Conservation (phyloP, 2,113 vertebrate species). For the Parotia lawesii region DNA sequence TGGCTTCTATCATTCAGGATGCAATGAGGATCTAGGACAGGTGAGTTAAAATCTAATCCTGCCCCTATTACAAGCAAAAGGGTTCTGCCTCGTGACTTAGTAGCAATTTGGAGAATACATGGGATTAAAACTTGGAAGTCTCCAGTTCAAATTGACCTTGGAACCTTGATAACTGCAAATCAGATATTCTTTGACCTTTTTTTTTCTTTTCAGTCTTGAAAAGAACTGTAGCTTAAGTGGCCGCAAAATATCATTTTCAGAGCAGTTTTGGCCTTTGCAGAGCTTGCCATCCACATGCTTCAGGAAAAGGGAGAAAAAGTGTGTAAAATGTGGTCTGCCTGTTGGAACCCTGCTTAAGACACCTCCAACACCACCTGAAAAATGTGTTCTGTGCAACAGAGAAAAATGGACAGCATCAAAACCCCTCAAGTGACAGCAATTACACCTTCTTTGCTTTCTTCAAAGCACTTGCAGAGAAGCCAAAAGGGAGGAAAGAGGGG, state of each 20-base stretch:
- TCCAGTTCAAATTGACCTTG: not conserved
- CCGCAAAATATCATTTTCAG: not conserved
- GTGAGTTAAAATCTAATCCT: not conserved
- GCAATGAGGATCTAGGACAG: not conserved
- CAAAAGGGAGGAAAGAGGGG: not conserved
- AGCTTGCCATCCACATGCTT: not conserved
- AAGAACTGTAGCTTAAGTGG: accelerated
- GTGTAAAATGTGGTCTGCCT: not conserved
- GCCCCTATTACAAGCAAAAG: not conserved
- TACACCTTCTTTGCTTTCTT: not conserved
- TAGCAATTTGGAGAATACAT: not conserved
- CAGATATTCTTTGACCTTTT: not conserved
- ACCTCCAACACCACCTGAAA: not conserved
- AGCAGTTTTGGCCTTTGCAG: not conserved
- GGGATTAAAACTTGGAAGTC: not conserved
- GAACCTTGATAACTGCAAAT: not conserved
- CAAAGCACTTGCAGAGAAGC: not conserved
- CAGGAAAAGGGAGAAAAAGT: not conserved
- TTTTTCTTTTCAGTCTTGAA: not conserved
- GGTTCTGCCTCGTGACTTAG: not conserved
- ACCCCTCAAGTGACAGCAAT: not conserved
- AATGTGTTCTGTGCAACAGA: not conserved
- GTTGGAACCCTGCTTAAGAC: not conserved
- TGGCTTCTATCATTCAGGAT: not conserved
- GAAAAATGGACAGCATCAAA: not conserved